Base-by-base conservation (phyloP, 2,888 invertebrate species). In the Drosophila robusta region DNA sequence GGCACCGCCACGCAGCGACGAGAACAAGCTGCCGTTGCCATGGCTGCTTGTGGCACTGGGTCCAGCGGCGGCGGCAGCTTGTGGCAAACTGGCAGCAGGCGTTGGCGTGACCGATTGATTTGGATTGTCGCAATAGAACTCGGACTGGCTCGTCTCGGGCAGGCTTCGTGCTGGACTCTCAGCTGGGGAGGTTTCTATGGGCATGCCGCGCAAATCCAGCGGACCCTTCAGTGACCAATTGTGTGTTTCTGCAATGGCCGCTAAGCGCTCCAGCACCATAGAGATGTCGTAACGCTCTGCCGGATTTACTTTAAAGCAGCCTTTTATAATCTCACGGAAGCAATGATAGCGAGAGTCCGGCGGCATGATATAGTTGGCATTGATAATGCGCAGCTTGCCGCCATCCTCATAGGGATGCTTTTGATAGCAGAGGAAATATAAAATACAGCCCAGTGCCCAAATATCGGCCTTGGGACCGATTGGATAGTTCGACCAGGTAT, bases 341-440 rank as follows among this genome's bases (percentile, higher is more conserved):
- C 97, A 96, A 76, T 95, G 94, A 90, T 95, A 96, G 85, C 95
- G 95, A 56, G 95, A 95, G 92, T 98, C 97, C 54, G 94, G 94
- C 24, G 96, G 94, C 96, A 97, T 94, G 71, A 95, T 95, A 92
- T 97, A 99, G 91, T 99, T 99, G 76, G 97, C 99, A 93, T 99
- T 99, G 62, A 99, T 94, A 82, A 99, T 99, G 47, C 98, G 95
- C 82, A 99, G 93, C 92, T 99, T 99, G 57, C 98, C 95, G 50
- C 96, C 95, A 93, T 99, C 99, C 90, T 99, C 98, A 92, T 98
- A 99, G 0, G 99, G 99, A 93, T 99, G 99, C 83, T 95, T 96
- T 93, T 97, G 96, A 90, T 96, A 99, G 92, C 98, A 98, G 16
- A 99, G 93, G 47, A 96, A 95, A 92, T 97, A 99, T 12, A 99